phyloP scores from a whole-genome alignment of 2,797 vertebrate species.

The Siniperca obscura region DNA sequence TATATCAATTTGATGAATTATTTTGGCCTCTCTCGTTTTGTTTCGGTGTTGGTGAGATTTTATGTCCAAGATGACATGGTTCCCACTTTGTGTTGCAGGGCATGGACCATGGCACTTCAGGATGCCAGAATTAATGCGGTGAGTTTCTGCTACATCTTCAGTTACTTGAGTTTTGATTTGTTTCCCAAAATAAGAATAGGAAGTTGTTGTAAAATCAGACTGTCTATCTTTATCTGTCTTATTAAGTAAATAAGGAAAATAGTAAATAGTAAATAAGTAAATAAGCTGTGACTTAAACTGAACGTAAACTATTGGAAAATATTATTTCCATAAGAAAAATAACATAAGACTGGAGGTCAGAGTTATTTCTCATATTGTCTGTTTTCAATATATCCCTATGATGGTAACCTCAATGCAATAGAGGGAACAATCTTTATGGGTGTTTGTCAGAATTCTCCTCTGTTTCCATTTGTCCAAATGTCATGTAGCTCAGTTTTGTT shows the following conservation, averaged over 20 bases:
- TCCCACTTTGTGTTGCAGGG: constrained; percentile 80
- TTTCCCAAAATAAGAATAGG: constrained; percentile 1
- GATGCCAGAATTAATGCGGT: constrained; percentile 93
- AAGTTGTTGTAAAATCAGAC: constrained; percentile 1
- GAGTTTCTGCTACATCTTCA: constrained; percentile 73
- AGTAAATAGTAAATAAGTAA: too few species aligned
- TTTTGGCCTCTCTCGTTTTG: neutral
- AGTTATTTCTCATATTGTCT: neutral
- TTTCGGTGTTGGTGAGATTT: constrained; percentile 1
- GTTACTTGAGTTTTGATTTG: neutral
- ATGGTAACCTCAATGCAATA: neutral
- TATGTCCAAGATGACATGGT: neutral
- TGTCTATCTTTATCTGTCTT: neutral
- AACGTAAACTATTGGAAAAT: neutral
- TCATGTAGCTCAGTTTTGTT: neutral
- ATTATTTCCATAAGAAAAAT: neutral
- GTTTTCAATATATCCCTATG: neutral
- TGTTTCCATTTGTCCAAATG: neutral
- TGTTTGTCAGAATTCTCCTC: neutral
- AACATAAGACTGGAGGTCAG: neutral
- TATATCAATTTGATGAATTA: neutral
- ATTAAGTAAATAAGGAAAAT: neutral
- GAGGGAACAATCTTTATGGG: neutral
- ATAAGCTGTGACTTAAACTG: constrained; percentile 2
- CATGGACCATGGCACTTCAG: constrained; percentile 95